Conservation (phyloP, 2,113 vertebrate genomes). For the Cyprinus carpio region DNA sequence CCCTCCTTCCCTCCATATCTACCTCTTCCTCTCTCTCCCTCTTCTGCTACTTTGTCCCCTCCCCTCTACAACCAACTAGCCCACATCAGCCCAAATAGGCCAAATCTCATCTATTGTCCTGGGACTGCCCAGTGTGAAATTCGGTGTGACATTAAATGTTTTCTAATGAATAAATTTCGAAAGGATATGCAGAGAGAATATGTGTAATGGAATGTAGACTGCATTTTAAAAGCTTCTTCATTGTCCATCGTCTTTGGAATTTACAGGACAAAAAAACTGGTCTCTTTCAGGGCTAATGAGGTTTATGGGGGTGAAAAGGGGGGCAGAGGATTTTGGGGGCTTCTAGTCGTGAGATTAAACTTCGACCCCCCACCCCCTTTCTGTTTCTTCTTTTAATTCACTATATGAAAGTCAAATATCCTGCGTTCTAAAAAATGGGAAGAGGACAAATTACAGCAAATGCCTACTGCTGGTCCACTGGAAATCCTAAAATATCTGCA, state of each 20-base stretch:
- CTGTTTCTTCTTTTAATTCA: constrained; percentile 58
- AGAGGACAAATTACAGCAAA: constrained; percentile 20
- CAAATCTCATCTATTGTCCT: constrained; percentile 92
- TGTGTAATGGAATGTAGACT: constrained; percentile 99
- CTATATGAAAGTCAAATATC: constrained; percentile 88
- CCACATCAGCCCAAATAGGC: constrained; percentile 90
- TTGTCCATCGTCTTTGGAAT: constrained; percentile 76
- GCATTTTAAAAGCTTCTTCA: constrained; percentile 77
- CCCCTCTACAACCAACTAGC: constrained; percentile 74
- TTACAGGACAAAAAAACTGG: constrained; percentile 90
- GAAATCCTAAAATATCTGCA: neutral
- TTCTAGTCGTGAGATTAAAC: constrained; percentile 85
- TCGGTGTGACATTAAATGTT: constrained; percentile 99
- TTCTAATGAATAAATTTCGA: constrained; percentile 99
- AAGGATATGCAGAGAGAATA: constrained; percentile 96
- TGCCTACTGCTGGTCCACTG: too few species aligned
- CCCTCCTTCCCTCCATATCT: constrained; percentile 76
- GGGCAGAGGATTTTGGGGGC: constrained; percentile 65
- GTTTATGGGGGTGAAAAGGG: constrained; percentile 75
- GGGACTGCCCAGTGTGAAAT: constrained; percentile 99
- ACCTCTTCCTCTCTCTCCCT: constrained; percentile 82
- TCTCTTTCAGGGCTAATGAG: constrained; percentile 88
- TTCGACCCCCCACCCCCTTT: constrained; percentile 80
- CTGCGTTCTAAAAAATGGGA: constrained; percentile 71
- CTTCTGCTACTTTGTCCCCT: constrained; percentile 72